Base-by-base conservation (phyloP, 2,888 invertebrate genomes). In the Erynnis tages region DNA sequence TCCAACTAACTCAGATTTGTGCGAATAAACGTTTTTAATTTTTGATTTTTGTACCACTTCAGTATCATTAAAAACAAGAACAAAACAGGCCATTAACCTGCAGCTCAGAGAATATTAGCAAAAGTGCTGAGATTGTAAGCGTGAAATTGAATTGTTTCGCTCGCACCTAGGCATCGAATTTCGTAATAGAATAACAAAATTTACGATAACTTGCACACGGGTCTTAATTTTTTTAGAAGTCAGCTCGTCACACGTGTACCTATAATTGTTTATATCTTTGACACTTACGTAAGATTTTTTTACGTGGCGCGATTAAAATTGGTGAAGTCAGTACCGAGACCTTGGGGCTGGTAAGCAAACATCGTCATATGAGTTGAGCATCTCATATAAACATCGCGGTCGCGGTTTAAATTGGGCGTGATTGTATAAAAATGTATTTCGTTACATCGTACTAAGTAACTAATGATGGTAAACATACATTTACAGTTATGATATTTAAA, bases 261-360 rank as follows among this genome's bases (percentile, higher is more conserved):
- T 30, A 16, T 46, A 41, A 54, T 57, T 53, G 48, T 56, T 60
- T 55, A 54, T 48, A 46, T 73, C 67, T 72, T 72, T 73, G 69
- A 67, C 79, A 79, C 78, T 80, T 77, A 76, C 81, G 80, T 78
- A 76, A 80, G 63, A 58, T 63, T 76, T 77, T 19, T 77, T 77
- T 76, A 69, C 67, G 56, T 34, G 38, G 44, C 58, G 53, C 54
- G 61, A 69, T 69, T 68, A 68, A 65, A 66, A 59, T 57, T 56
- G 54, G 59, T 61, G 60, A 63, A 61, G 66, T 58, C 53, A 57
- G 50, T 21, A 29, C 21, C 25, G 32, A 56, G 58, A 46, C 59
- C 60, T 60, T 61, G 58, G 45, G 30, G 11, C 16, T 1, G 13
- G 27, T 16, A 41, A 16, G 34, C 34, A 49, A 49, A 49, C 34